Percentiles rank a stretch among this genome's conserved stretches.
Evolutionary conservation across 2,888 invertebrate species (phyloP).

Genomic region (Temnothorax rugatulus): DNA sequence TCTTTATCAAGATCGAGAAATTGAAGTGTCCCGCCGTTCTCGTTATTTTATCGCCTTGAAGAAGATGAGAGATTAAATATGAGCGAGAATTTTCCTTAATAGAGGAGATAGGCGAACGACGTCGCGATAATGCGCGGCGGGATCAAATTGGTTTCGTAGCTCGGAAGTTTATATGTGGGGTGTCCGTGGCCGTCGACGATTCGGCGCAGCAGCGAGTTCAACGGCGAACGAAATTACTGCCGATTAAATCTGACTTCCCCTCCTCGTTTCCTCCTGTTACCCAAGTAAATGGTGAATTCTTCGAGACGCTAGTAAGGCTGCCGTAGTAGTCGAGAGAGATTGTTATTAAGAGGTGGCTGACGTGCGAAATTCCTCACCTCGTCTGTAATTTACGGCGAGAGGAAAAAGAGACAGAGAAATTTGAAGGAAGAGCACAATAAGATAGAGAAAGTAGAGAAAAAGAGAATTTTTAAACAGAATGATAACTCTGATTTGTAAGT

Average conservation of each 20-base stretch:
- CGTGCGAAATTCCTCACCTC: slow-evolving; percentile 38
- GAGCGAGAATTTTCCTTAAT: not conserved
- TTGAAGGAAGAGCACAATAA: not conserved
- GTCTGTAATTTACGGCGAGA: slow-evolving; percentile 10
- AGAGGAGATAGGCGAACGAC: slow-evolving; percentile 1
- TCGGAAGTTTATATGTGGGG: slow-evolving; percentile 32
- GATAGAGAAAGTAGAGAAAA: not conserved
- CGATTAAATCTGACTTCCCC: slow-evolving; percentile 62
- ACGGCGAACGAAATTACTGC: slow-evolving; percentile 67
- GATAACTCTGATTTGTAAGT: not conserved
- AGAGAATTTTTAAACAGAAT: slow-evolving; percentile 1
- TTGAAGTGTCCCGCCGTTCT: not conserved
- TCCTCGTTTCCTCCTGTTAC: slow-evolving; percentile 45
- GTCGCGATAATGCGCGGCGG: not conserved
- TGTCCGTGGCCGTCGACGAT: slow-evolving; percentile 44
- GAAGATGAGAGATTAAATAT: not conserved
- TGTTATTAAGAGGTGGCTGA: slow-evolving; percentile 65
- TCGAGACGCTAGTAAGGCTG: slow-evolving; percentile 43
- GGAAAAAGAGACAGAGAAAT: not conserved
- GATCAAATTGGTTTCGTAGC: not conserved
- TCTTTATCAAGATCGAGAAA: not conserved
- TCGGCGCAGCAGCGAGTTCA: slow-evolving; percentile 62
- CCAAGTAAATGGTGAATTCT: slow-evolving; percentile 68
- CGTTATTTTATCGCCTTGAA: not conserved
- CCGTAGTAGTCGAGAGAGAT: slow-evolving; percentile 33